Conservation (phyloP, 2,888 invertebrate genomes). For the Beris chalybata region DNA sequence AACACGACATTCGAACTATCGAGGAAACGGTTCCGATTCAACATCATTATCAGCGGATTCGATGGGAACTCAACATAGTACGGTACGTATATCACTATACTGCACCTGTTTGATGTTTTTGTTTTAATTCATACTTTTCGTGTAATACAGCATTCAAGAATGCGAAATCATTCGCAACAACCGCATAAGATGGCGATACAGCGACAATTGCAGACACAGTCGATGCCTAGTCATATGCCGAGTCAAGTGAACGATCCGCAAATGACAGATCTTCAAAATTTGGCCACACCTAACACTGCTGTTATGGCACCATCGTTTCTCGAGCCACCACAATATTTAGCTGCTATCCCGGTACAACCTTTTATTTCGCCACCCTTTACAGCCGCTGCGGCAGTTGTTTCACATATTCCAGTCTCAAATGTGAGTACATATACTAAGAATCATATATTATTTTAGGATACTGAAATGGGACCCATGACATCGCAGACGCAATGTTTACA, state of each 20-base stretch:
- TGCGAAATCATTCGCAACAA: slow-evolving; percentile 44
- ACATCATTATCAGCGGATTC: slow-evolving; percentile 72
- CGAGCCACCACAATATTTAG: slow-evolving; percentile 60
- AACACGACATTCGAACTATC: slow-evolving; percentile 47
- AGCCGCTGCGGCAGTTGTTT: slow-evolving; percentile 54
- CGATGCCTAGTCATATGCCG: slow-evolving; percentile 37
- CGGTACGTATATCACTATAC: slow-evolving; percentile 49
- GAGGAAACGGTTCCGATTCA: slow-evolving; percentile 57
- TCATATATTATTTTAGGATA: background rate
- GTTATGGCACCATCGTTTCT: slow-evolving; percentile 52
- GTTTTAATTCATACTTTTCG: background rate
- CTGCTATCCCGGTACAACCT: slow-evolving; percentile 63
- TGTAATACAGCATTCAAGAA: slow-evolving; percentile 48
- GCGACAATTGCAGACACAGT: slow-evolving; percentile 27
- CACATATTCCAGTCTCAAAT: slow-evolving; percentile 43
- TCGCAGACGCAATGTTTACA: too few relatives aligned
- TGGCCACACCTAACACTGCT: slow-evolving; percentile 39
- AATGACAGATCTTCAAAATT: slow-evolving; percentile 27
- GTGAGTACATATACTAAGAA: background rate
- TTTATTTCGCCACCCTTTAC: slow-evolving; percentile 59
- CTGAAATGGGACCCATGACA: too few relatives aligned
- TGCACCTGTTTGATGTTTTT: background rate
- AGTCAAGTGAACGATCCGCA: slow-evolving; percentile 34
- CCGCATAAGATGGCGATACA: slow-evolving; percentile 38
- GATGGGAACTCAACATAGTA: slow-evolving; percentile 56